A percentile compares a stretch with the other conserved stretches of the same genome.
These are phyloP conservation scores for Scyliorhinus canicula DNA, from an alignment of 2,797 vertebrate genomes.

Conservation along the genomic window DNA sequence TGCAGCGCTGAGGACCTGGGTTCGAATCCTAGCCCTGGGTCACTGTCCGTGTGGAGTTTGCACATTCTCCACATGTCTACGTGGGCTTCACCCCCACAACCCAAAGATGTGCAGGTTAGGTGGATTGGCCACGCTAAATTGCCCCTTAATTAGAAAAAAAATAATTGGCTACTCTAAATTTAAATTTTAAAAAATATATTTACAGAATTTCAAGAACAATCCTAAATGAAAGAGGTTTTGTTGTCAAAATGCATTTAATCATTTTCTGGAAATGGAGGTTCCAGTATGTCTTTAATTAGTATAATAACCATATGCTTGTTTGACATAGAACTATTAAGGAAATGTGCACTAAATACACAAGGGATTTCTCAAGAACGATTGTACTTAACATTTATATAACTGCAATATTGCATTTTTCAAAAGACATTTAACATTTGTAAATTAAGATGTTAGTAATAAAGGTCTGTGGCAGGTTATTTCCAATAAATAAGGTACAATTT, in stretches of 20 bases:
- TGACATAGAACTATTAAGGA: not conserved
- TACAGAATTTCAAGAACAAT: constrained; percentile 3
- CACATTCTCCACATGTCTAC: too few species aligned
- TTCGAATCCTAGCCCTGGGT: too few species aligned
- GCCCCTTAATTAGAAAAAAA: too few species aligned
- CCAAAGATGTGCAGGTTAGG: too few species aligned
- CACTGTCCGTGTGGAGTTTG: too few species aligned
- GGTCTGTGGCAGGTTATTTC: not conserved
- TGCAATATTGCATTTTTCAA: not conserved
- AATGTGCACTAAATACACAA: not conserved
- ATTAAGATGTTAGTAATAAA: not conserved
- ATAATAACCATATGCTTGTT: not conserved
- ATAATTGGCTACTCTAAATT: too few species aligned
- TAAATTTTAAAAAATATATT: too few species aligned
- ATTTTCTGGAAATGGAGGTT: not conserved
- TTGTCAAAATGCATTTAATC: not conserved
- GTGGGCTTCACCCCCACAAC: too few species aligned
- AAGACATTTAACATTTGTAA: not conserved
- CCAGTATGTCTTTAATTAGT: not conserved
- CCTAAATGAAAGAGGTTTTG: not conserved
- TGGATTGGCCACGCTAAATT: too few species aligned
- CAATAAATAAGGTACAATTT: not conserved
- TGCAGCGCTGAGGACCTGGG: too few species aligned
- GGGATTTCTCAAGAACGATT: not conserved
- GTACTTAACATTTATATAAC: not conserved